Base-by-base conservation (phyloP, 2,888 invertebrate species). In the Therioaphis trifolii region DNA sequence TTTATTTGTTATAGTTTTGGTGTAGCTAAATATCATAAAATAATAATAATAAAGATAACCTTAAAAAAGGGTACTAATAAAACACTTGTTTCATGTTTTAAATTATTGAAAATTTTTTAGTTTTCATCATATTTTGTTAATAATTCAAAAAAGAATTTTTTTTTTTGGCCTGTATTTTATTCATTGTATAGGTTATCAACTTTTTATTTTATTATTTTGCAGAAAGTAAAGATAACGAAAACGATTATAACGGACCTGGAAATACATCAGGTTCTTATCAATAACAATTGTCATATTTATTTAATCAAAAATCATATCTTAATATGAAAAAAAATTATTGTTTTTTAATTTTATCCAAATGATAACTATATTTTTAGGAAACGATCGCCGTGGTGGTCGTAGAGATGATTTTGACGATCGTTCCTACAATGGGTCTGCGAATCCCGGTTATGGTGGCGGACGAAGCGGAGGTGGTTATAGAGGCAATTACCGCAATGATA, bases 391-490 rank as follows among this genome's bases (percentile, higher is more conserved):
- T 79, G 87, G 88, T 35, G 87, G 87, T 49, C 85, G 88, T 69
- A 87, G 87, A 79, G 87, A 87, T 71, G 88, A 87, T 79, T 87
- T 87, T 69, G 88, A 88, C 85, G 89, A 88, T 87, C 89, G 88
- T 89, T 89, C 89, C 89, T 90, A 90, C 87, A 88, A 85, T 80
- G 85, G 86, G 27, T 85, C 85, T 27, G 68, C 82, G 84, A 71
- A 85, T 66, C 82, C 80, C 66, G 63, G 77, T 78, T 85, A 85
- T 58, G 84, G 84, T 69, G 27, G 79, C 85, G 88, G 88, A 55
- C 87, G 89, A 71, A 89, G 89, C 84, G 89, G 88, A 84, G 88
- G 89, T 84, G 88, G 89, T 85, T 89, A 86, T 87, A 88, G 88
- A 84, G 88, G 88, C 72, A 87, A 87, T 84, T 87, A 87, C 75